phyloP scores from a whole-genome alignment of 2,888 invertebrate genomes.

The Elgonia sp. region DNA sequence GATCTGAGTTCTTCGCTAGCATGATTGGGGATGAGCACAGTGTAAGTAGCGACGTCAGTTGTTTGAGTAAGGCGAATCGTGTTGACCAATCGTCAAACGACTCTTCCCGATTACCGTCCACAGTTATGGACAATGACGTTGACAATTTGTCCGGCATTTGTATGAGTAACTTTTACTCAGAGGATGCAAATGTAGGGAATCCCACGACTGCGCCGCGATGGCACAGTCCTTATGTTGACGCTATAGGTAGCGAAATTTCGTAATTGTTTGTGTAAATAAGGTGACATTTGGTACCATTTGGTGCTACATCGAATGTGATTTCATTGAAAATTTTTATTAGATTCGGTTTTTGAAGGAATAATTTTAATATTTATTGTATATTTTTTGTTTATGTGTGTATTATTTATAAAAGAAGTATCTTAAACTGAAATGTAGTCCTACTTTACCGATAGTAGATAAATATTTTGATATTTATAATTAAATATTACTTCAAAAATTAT shows the following conservation, averaged over 20 bases:
- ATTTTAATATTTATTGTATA: no score
- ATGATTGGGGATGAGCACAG: slow-evolving; percentile 87
- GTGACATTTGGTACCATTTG: slow-evolving; percentile 33
- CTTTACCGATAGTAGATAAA: no score
- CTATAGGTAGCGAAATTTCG: slow-evolving; percentile 86
- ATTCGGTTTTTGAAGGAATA: no score
- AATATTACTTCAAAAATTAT: no score
- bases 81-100: slow-evolving; percentile 60
- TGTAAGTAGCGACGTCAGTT: slow-evolving; percentile 83
- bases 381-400: no score
- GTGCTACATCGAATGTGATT: slow-evolving; percentile 3
- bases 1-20: slow-evolving; percentile 90
- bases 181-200: slow-evolving; percentile 75
- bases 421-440: no score
- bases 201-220: slow-evolving; percentile 82
- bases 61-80: slow-evolving; percentile 62
- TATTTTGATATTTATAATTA: no score
- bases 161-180: slow-evolving; percentile 78
- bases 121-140: slow-evolving; percentile 64
- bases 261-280: slow-evolving; percentile 59
- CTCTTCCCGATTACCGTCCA: slow-evolving; percentile 64
- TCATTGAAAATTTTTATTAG: neutral
- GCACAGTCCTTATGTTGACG: slow-evolving; percentile 85
- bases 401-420: no score
- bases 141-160: slow-evolving; percentile 57